These are phyloP conservation scores for Poecilobothrus nobilitatus DNA, from an alignment of 2,888 invertebrate species.

Conservation along the genomic window DNA sequence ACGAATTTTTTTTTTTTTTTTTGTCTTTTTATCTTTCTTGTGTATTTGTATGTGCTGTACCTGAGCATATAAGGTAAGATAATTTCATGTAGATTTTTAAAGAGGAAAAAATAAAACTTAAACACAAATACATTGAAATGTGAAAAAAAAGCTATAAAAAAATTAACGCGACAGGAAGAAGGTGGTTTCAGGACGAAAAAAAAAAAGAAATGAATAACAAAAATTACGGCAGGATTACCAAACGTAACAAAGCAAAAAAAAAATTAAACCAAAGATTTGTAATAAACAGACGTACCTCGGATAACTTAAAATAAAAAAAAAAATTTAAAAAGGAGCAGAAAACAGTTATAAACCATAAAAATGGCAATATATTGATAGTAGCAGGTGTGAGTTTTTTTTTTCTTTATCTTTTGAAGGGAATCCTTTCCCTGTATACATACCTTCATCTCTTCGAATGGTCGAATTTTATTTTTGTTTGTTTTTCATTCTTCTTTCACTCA, in stretches of 20 bases:
- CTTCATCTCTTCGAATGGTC: no score
- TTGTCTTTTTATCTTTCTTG: background rate
- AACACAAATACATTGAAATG: background rate
- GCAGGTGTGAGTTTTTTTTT: conserved; percentile 22
- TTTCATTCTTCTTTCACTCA: no score
- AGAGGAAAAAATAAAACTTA: background rate
- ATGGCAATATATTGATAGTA: conserved; percentile 11
- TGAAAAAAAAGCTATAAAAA: background rate
- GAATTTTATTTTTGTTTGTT: no score
- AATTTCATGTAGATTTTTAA: background rate
- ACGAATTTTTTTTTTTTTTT: no score
- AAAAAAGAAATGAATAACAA: no score
- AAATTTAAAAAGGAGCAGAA: background rate
- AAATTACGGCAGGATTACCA: conserved; percentile 26
- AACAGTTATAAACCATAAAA: background rate
- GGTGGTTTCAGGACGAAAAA: conserved; percentile 17
- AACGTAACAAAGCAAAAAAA: conserved; percentile 32
- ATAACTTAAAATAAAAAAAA: conserved; percentile 8
- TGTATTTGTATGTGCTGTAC: background rate
- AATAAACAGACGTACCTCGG: background rate
- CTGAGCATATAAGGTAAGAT: background rate
- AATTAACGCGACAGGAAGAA: conserved; percentile 13
- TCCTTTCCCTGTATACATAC: no score
- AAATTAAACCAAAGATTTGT: conserved; percentile 26
- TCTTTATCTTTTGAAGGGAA: conserved; percentile 25